Evolutionary conservation across 2,113 vertebrate genomes (phyloP), one percentile per base, ranked within the genome.

Genomic region (Lepus europaeus): DNA sequence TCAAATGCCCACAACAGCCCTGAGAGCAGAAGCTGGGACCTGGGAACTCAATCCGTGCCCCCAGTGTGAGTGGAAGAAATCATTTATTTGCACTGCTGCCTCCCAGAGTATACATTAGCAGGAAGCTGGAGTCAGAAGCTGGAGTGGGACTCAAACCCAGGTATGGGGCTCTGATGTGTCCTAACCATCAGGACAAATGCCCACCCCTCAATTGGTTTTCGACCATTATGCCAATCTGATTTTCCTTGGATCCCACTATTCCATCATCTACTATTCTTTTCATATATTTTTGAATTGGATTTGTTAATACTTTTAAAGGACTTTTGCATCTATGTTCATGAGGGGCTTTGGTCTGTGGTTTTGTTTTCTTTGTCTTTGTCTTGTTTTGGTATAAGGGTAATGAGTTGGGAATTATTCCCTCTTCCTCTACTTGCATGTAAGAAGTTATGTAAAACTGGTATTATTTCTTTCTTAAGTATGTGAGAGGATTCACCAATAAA

Each of bases 251-350:
- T 81, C 20, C 66, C 53, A 89, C 8, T 53, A 69, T 36, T 11
- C 9, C 66, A 74, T 84, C 9, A 39, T 74, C 56, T 49, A 63
- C 19, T 19, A 59, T 59, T 59, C 56, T 59, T 59, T 59, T 59
- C 12, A 59, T 59, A 19, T 59, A 59, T 59, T 59, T 16, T 19
- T 59, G 56, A 10, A 59, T 59, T 59, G 13, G 19, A 59, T 59
- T 59, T 59, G 56, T 59, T 59, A 19, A 59, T 59, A 59, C 56
- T 22, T 82, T 56, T 1, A 73, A 79, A 72, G 36, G 10, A 68
- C n/a, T 74, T 84, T 80, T 63, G 36, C 90, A 23, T 92, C 70
- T 92, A 12, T 82, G 29, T 81, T 92, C n/a, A 80, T 78, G 87
- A 82, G 1, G 13, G 39, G 56, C 56, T 77, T 59, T 92, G 68